Conservation (phyloP, 2,797 vertebrate species). For the Loris lydekkerianus region DNA sequence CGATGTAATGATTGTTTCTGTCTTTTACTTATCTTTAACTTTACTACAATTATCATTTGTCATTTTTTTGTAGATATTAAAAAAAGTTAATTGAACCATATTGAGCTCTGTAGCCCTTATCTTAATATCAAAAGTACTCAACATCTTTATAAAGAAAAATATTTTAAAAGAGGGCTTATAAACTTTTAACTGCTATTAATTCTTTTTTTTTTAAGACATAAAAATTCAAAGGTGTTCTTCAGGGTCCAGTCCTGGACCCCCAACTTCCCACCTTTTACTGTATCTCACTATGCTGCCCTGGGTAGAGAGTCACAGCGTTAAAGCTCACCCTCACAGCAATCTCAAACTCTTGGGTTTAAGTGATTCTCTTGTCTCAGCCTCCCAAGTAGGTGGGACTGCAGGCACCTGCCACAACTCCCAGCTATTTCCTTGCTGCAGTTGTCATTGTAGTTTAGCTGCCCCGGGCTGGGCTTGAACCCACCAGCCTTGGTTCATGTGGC, state of each 20-base stretch:
- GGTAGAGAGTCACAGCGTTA: too few relatives aligned
- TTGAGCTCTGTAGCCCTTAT: neutral
- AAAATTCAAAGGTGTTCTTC: neutral
- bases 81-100: conserved; percentile 27
- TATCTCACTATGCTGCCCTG: neutral
- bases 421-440: too few relatives aligned
- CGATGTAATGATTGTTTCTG: conserved; percentile 22
- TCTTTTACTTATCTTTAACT: conserved; percentile 56
- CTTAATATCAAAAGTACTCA: neutral
- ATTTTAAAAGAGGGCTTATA: neutral
- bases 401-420: too few relatives aligned
- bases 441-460: too few relatives aligned
- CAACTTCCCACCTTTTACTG: neutral
- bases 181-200: neutral
- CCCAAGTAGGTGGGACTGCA: too few relatives aligned
- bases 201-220: too few relatives aligned
- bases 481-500: too few relatives aligned
- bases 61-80: conserved; percentile 14
- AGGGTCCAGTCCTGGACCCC: neutral
- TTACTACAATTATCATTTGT: neutral
- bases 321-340: too few relatives aligned
- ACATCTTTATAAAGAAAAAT: conserved; percentile 33
- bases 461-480: too few relatives aligned
- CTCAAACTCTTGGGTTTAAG: too few relatives aligned
- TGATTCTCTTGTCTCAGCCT: too few relatives aligned